Evolutionary conservation across 2,113 vertebrate genomes (phyloP).

Genomic region (Numida meleagris): DNA sequence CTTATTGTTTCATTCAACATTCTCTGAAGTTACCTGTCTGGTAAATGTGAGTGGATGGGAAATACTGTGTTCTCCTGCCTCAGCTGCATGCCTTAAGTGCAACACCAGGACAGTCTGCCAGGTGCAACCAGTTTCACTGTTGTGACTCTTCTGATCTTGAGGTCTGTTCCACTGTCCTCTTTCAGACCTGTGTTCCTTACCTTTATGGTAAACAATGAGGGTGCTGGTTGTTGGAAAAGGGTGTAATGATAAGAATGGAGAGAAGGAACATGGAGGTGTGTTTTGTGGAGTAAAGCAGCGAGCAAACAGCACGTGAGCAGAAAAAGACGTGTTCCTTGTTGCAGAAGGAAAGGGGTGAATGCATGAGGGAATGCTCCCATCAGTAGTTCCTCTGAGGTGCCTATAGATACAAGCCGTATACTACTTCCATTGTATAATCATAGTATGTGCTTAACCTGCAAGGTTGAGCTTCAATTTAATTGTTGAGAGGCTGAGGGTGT

Average conservation of each 20-base stretch:
- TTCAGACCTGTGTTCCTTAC: not conserved
- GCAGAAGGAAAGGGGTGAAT: not conserved
- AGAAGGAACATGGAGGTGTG: not conserved
- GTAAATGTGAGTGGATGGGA: not conserved
- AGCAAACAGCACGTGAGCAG: not conserved
- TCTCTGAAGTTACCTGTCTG: not conserved
- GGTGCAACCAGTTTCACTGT: not conserved
- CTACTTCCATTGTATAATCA: not conserved
- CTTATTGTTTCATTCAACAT: too few relatives aligned
- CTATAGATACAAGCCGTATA: fast-evolving
- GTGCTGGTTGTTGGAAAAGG: not conserved
- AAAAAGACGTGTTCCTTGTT: not conserved
- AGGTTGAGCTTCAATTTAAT: not conserved
- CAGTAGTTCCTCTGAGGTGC: not conserved
- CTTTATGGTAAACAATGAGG: fast-evolving
- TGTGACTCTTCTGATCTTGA: not conserved
- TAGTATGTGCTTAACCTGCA: not conserved
- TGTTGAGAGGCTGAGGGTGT: not conserved
- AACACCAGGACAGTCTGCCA: not conserved
- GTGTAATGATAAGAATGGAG: not conserved
- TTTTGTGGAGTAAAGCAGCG: not conserved
- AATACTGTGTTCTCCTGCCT: fast-evolving
- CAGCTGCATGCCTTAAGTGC: not conserved
- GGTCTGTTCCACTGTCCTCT: not conserved
- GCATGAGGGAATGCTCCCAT: not conserved